Base-by-base conservation (phyloP, 2,797 vertebrate species). In the Siniperca undulata region DNA sequence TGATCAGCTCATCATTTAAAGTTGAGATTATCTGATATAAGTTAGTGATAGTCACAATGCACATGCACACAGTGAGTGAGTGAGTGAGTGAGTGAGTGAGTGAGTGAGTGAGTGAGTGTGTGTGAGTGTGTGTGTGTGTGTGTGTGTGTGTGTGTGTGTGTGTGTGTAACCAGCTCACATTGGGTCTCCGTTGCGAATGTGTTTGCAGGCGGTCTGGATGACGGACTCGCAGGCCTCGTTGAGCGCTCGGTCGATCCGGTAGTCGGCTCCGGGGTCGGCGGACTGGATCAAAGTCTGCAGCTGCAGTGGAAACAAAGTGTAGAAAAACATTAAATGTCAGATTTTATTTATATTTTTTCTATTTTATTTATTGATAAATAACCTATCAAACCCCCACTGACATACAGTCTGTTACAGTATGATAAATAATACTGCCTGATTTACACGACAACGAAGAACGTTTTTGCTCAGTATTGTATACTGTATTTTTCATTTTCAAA, bases 151-250 rank as follows among this genome's bases (percentile, higher is more conserved):
- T n/a, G 30, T 19, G 20, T 50, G 19, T 62, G 70, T 69, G 27
- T 61, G 61, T 22, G 48, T 68, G 42, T 44, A 5, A 9, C 3
- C 38, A 7, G 64, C 95, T 95, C 80, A 99, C 98, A 99, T 99
- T 11, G 98, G 98, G 92, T 99, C 98, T 91, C 98, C 98, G 0
- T 94, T 97, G 12, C 97, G 96, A 75, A 99, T 98, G 94, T 99
- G 97, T 89, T 98, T 99, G 95, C 98, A 99, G 91, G 98, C 97
- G 0, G 98, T 99, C 94, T 99, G 98, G 83, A 98, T 99, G 80
- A 99, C 98, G 0, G 97, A 98, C 80, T 99, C 98, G 0, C 98
- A 99, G 80, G 98, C 98, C 92, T 99, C 98, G 7, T 98, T 99
- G 77, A 99, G 92, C 0, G 98, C 98, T 0, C 98, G 94, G 82